Conservation (phyloP, 2,888 invertebrate species). For the Rambutsinella grinnellia region DNA sequence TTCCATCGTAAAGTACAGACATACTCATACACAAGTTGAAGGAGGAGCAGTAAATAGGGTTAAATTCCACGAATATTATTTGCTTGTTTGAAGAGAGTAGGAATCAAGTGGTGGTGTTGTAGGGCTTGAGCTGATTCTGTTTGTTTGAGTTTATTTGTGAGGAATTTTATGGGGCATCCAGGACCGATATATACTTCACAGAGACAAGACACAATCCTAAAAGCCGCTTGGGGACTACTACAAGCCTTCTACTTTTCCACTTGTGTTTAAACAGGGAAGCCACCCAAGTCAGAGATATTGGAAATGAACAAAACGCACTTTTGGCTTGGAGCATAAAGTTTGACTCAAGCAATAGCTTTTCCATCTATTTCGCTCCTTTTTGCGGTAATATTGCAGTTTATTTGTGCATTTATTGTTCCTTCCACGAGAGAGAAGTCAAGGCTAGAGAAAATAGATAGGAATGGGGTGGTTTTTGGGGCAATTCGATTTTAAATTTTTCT, state of each 20-base stretch:
- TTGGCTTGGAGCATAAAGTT: constrained; percentile 16
- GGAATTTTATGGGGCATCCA: constrained; percentile 62
- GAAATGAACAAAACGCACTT: neutral
- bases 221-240: constrained; percentile 60
- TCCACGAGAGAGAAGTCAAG: constrained; percentile 7
- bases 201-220: constrained; percentile 59
- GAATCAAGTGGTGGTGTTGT: neutral
- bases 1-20: no score
- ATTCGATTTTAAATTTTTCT: constrained; percentile 2
- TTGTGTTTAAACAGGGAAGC: neutral
- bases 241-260: constrained; percentile 25
- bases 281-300: neutral
- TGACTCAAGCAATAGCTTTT: no score
- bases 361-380: no score
- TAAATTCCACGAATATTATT: neutral
- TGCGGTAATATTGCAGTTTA: constrained; percentile 41
- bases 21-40: no score
- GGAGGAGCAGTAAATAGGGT: neutral
- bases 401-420: constrained; percentile 52
- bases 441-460: neutral
- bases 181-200: constrained; percentile 62
- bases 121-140: neutral
- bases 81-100: constrained; percentile 1
- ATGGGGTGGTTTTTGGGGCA: neutral
- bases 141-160: constrained; percentile 20